Base-by-base conservation (phyloP, 2,888 invertebrate genomes). In the Dysmachus trigonus region DNA sequence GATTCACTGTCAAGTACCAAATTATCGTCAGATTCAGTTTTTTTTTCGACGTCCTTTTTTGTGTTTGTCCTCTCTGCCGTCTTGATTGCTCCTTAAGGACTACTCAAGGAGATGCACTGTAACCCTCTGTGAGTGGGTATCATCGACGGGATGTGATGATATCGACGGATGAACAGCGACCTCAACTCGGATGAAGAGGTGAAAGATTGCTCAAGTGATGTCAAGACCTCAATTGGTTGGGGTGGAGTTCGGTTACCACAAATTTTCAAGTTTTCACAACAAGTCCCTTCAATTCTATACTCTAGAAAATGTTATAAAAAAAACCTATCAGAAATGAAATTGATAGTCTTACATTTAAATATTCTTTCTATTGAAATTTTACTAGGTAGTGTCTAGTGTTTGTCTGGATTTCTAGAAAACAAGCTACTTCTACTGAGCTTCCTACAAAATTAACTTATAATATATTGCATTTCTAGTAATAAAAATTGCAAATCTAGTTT, bases 1-100 rank as follows among this genome's bases (percentile, higher is more conserved):
- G 74, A 87, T 87, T 87, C 73, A 86, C 22, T 22, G 62, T 62
- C 87, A 86, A 87, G 86, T 86, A 87, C 85, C 86, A 87, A 86
- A 86, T 87, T 86, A 86, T 86, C 85, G 81, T 87, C 85, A 74
- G 86, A 81, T 87, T 87, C 86, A 86, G 77, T 82, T 82, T 73
- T 84, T 33, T 31, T 77, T 77, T 33, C 33, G 62, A 8, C 62
- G 3, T 77, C 18, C 18, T 51, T 79, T 31, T 77, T 85, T 76
- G 38, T 85, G 22, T 85, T 85, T 77, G 35, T 62, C 76, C 85
- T 85, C 35, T 85, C 85, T 85, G 62, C 35, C 76, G 62, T 85
- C 76, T 85, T 85, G 85, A 85, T 85, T 85, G 76, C 85, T 85
- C 35, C 76, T 62, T 5, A n/a, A 85, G 76, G 74, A 85, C 74